A percentile compares a stretch with the other conserved stretches of the same genome.
phyloP scores from a whole-genome alignment of 35 echinoderm and acorn worm genomes.

The Stichopus chloronotus region DNA sequence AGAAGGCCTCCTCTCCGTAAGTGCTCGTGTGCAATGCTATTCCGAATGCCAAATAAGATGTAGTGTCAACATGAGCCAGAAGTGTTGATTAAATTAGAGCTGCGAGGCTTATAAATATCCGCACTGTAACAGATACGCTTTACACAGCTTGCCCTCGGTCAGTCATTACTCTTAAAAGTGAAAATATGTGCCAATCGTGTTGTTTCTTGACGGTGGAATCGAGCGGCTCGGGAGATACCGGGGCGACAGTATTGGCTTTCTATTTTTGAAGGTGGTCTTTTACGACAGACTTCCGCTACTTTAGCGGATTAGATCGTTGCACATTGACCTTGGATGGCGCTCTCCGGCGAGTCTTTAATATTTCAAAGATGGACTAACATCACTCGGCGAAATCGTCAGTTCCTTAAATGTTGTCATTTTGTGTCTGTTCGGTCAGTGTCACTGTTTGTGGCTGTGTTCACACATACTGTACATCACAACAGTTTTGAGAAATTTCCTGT shows the following conservation, averaged over 20 bases:
- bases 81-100: background rate
- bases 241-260: background rate
- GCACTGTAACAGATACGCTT: background rate
- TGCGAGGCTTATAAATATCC: background rate
- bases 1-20: background rate
- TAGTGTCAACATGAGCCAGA: background rate
- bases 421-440: no score
- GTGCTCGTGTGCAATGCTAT: background rate
- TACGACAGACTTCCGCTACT: background rate
- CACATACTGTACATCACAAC: no score
- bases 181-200: background rate
- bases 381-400: no score
- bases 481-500: no score
- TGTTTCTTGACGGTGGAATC: background rate
- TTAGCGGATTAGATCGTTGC: background rate
- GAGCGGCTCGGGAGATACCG: background rate
- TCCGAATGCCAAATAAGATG: no score
- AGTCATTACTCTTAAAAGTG: background rate
- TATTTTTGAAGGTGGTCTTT: background rate
- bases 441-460: no score
- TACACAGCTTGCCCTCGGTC: background rate
- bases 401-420: no score
- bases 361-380: no score
- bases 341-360: background rate
- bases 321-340: no score